Base-by-base conservation (phyloP, 2,113 vertebrate species). In the Butastur rufipennis region DNA sequence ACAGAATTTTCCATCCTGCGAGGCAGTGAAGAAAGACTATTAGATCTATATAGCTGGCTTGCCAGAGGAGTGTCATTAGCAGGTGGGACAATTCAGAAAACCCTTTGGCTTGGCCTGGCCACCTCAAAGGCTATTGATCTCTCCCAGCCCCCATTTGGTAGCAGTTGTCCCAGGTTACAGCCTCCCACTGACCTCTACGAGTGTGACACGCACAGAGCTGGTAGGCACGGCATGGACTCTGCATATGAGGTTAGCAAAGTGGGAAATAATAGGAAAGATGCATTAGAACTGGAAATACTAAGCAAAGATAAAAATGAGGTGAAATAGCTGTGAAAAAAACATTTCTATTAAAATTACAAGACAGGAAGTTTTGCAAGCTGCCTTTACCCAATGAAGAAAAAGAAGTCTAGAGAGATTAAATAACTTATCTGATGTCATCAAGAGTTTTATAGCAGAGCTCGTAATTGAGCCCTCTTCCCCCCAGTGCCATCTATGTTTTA, bases 381-480 rank as follows among this genome's bases (percentile, higher is more conserved):
- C 80, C 16, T 86, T 92, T 86, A 71, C 56, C 68, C 65, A 75
- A 4, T 48, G 58, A 68, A 63, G 91, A 48, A 79, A 79, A 74
- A 90, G 81, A 59, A 52, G 47, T 65, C 53, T 68, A 15, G 72
- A 61, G 73, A 82, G 93, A 84, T 84, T 78, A 56, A 93, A 85
- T 90, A 90, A 85, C 73, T 92, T 87, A 70, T 72, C 52, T 26
- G 3, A 91, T 84, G 92, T 68, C 82, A 84, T 77, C 75, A 45
- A 43, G 82, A 81, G 38, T 21, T 94, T 95, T 89, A 84, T 55
- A 78, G 94, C 77, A 65, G 77, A 84, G 70, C 84, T 92, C 83
- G 61, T 72, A 95, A 75, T 75, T 68, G 34, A 94, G 62, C 36
- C 66, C 40, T 72, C 32, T 56, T 74, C 3, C 53, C 38, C 25